phyloP scores from a whole-genome alignment of 64 coral and sea anemone genomes.

The Trachythela sp. region DNA sequence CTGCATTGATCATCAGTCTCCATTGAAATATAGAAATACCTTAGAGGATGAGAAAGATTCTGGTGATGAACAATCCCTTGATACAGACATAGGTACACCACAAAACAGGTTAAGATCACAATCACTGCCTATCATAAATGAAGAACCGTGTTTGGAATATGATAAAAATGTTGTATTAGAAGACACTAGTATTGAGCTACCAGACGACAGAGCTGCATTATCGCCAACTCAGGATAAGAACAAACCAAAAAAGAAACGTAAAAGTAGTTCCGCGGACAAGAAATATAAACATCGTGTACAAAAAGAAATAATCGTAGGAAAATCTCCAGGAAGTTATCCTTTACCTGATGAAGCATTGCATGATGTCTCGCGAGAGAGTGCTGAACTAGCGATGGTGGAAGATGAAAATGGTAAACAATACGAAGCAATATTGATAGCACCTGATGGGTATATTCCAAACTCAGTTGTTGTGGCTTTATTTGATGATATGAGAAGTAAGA shows the following conservation, averaged over 20 bases:
- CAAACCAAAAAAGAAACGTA: not conserved
- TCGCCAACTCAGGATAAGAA: not conserved
- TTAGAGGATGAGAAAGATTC: not conserved
- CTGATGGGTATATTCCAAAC: conserved; percentile 93
- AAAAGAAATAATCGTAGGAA: not conserved
- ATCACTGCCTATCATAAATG: not conserved
- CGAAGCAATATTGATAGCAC: conserved; percentile 74
- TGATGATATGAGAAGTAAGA: conserved; percentile 53
- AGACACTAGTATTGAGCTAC: not conserved
- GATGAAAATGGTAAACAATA: conserved; percentile 30
- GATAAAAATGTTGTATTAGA: not conserved
- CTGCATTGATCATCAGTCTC: conserved; percentile 21
- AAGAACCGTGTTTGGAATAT: not conserved
- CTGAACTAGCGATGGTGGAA: conserved; percentile 44
- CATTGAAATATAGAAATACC: not conserved
- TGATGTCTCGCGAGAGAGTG: conserved; percentile 46
- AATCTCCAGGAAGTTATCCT: conserved; percentile 8
- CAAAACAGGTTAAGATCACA: not conserved
- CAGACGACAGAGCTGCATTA: not conserved
- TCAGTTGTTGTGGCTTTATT: conserved; percentile 91
- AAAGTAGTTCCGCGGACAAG: not conserved
- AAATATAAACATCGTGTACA: not conserved
- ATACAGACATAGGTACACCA: not conserved
- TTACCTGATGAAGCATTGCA: not conserved
- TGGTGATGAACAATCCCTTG: not conserved